Base-by-base conservation (phyloP, 2,113 vertebrate species). In the Stigmatopora argus region DNA sequence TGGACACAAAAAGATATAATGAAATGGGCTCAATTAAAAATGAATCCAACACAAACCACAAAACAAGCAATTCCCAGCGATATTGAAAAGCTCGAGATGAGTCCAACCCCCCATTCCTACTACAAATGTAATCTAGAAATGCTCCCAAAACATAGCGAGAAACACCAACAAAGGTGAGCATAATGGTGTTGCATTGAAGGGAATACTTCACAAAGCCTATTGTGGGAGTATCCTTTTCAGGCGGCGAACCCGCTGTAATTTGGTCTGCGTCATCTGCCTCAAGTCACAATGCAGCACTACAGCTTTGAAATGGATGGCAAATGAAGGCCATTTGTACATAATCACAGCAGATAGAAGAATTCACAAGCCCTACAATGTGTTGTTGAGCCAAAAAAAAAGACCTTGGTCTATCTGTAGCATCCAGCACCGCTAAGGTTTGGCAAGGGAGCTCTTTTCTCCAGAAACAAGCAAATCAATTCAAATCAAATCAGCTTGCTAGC, bases 321-420 rank as follows among this genome's bases (percentile, higher is more conserved):
- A 90, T 89, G 87, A 91, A 90, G 89, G 87, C 86, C 88, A 90
- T 91, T 88, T 87, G 84, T 89, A 89, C 85, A 88, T 90, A 88
- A 90, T 90, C 87, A 86, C 78, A 82, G 83, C 78, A 87, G 85
- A 84, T 85, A 83, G 82, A 90, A 89, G 85, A 83, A 89, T 87
- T 86, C 87, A 82, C 82, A 75, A 62, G 67, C 73, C 71, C 77
- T 73, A 86, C 86, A 86, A 81, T 85, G 85, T 81, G 78, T 80
- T 85, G 88, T 88, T 78, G 87, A 86, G 86, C 86, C 80, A 85
- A 60, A 81, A 84, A 89, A 85, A 90, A 91, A 82, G 85, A 86
- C 85, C 87, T 88, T 88, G 87, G 88, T 88, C 86, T 87, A 82
- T 88, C 84, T 85, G 79, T 80, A 84, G 83, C 77, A 86, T 80